A percentile compares a stretch with the other conserved stretches of the same genome.
Evolutionary conservation across 35 echinoderm and acorn worm species (phyloP).

Genomic region (Ptychodera flava): DNA sequence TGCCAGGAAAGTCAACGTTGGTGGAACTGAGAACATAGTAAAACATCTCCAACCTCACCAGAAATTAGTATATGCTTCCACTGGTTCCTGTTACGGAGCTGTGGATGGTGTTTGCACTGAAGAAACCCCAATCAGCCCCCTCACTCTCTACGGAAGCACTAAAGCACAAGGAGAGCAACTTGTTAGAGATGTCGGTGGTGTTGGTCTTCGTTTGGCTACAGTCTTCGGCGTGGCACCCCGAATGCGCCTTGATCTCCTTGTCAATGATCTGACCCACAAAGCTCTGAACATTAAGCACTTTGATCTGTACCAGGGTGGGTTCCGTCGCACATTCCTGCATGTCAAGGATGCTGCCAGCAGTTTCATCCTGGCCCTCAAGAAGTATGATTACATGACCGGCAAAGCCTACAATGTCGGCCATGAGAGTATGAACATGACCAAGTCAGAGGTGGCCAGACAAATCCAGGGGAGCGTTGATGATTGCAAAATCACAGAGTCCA

Average conservation of each 20-base stretch:
- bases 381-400: constrained; percentile 62
- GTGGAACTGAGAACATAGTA: constrained; percentile 46
- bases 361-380: constrained; percentile 51
- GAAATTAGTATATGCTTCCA: constrained; percentile 53
- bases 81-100: constrained; percentile 67
- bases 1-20: constrained; percentile 49
- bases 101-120: constrained; percentile 63
- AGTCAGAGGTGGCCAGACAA: constrained; percentile 38
- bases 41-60: constrained; percentile 28
- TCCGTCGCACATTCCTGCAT: constrained; percentile 63
- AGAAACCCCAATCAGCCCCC: constrained; percentile 53
- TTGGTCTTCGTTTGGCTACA: constrained; percentile 57
- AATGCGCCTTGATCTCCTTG: constrained; percentile 55
- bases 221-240: constrained; percentile 66
- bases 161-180: constrained; percentile 62
- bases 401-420: constrained; percentile 63
- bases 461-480: constrained; percentile 37
- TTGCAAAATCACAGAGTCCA: constrained; percentile 34
- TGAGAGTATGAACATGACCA: constrained; percentile 73
- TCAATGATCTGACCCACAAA: constrained; percentile 66
- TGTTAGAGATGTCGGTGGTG: constrained; percentile 35
- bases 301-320: constrained; percentile 60
- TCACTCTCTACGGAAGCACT: constrained; percentile 64
- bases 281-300: constrained; percentile 45
- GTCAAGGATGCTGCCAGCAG: constrained; percentile 48